phyloP scores from a whole-genome alignment of 1,140 invertebrate species.

The Gryllus bimaculatus region DNA sequence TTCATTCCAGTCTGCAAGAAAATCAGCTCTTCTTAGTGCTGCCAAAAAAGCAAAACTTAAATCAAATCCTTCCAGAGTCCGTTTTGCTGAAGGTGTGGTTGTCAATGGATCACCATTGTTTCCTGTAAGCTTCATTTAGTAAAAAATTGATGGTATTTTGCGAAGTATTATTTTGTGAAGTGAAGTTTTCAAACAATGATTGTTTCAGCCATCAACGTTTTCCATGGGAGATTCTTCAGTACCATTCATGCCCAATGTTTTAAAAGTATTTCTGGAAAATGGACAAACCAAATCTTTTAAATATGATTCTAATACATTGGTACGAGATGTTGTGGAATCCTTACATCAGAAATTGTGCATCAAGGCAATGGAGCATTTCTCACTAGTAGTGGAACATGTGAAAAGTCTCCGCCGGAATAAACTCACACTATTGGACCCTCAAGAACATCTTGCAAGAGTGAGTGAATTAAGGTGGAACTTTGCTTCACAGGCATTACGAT shows the following conservation, averaged over 20 bases:
- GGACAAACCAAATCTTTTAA: constrained; percentile 95
- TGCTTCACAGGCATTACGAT: neutral
- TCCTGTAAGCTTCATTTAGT: constrained; percentile 47
- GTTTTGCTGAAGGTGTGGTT: constrained; percentile 81
- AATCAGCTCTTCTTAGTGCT: constrained; percentile 75
- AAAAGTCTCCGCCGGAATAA: constrained; percentile 76
- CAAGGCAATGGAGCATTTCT: constrained; percentile 71
- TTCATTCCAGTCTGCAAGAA: constrained; percentile 45
- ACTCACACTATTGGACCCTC: constrained; percentile 70
- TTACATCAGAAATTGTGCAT: constrained; percentile 79
- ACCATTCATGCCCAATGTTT: constrained; percentile 83
- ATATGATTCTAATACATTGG: constrained; percentile 81
- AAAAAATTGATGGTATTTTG: neutral
- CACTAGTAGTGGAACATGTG: constrained; percentile 80
- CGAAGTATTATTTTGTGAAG: neutral
- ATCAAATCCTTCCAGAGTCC: constrained; percentile 70
- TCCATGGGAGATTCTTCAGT: constrained; percentile 67
- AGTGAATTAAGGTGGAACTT: constrained; percentile 25
- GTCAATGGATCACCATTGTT: constrained; percentile 71
- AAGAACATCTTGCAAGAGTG: constrained; percentile 76
- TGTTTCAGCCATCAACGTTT: constrained; percentile 56
- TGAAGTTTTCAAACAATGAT: too few species aligned
- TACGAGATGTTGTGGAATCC: constrained; percentile 76
- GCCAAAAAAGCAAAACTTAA: constrained; percentile 75
- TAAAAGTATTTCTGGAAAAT: constrained; percentile 89